Conservation (phyloP, 2,888 invertebrate species). For the Lacanobia wlatinum region DNA sequence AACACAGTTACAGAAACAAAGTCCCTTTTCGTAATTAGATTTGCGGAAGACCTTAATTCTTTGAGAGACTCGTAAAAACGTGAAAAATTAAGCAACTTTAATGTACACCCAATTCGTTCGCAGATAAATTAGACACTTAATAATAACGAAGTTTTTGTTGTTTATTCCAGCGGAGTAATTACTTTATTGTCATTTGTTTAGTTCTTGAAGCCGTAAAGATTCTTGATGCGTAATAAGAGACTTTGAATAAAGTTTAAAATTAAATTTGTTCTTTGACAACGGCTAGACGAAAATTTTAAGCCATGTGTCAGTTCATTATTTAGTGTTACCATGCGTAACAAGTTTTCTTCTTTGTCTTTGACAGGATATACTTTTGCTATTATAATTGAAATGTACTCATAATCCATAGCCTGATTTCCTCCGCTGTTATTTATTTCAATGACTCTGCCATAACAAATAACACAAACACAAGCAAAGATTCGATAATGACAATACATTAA, state of each 20-base stretch:
- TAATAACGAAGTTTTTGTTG: slow-evolving; percentile 42
- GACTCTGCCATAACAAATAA: too few species aligned
- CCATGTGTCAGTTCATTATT: not conserved
- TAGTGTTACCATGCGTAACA: not conserved
- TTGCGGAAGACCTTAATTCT: slow-evolving; percentile 47
- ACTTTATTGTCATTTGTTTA: slow-evolving; percentile 43
- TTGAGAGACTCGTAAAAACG: slow-evolving; percentile 36
- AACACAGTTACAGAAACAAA: slow-evolving; percentile 58
- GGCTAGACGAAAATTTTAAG: not conserved
- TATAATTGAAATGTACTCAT: too few species aligned
- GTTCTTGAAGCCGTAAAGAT: slow-evolving; percentile 23
- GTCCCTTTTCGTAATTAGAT: slow-evolving; percentile 60
- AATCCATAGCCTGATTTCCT: too few species aligned
- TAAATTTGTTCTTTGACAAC: slow-evolving; percentile 9
- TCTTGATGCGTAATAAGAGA: slow-evolving; percentile 30
- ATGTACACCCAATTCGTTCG: slow-evolving; percentile 29
- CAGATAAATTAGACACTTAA: slow-evolving; percentile 49
- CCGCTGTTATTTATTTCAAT: too few species aligned
- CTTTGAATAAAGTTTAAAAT: slow-evolving; percentile 29
- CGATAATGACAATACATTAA: too few species aligned
- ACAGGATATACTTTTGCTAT: too few species aligned
- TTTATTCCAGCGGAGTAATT: slow-evolving; percentile 38
- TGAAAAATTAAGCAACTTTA: slow-evolving; percentile 43
- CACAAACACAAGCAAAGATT: too few species aligned
- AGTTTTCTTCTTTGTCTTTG: too few species aligned